Evolutionary conservation across 2,888 invertebrate species (phyloP).

Genomic region (Eurytoma californica): DNA sequence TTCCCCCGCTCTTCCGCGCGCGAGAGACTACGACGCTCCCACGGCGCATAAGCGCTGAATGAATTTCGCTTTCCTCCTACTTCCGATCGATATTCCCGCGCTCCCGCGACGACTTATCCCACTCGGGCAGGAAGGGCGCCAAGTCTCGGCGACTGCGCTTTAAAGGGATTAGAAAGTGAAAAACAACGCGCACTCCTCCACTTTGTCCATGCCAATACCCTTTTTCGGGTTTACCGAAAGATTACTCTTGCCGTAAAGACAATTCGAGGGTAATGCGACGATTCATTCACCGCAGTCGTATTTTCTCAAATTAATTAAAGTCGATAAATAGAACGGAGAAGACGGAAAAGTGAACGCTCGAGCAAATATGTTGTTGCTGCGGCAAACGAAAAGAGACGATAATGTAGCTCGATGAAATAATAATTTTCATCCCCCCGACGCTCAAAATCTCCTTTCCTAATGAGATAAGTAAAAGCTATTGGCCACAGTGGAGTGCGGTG

Average conservation of each 20-base stretch:
- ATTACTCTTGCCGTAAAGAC: too few relatives aligned
- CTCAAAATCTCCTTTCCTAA: constrained; percentile 1
- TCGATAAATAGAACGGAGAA: neutral
- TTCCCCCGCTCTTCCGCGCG: neutral
- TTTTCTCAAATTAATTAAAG: neutral
- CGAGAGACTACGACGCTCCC: too few relatives aligned
- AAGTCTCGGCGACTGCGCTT: neutral
- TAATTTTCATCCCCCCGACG: neutral
- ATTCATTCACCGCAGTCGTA: too few relatives aligned
- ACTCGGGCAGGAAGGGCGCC: neutral
- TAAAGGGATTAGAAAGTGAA: neutral
- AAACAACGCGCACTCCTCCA: neutral
- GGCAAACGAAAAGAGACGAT: neutral
- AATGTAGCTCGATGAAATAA: neutral
- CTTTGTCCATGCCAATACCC: neutral
- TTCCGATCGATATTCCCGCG: constrained; percentile 1
- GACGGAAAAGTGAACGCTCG: neutral
- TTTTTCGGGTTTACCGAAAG: too few relatives aligned
- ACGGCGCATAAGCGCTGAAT: neutral
- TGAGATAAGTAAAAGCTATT: constrained; percentile 5
- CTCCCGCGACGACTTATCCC: neutral
- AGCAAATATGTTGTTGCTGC: neutral
- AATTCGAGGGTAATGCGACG: too few relatives aligned
- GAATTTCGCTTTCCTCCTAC: constrained; percentile 4
- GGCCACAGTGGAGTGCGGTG: neutral